These are phyloP conservation scores for Cebidichthys violaceus DNA, from an alignment of 2,113 vertebrate species.

Conservation along the genomic window DNA sequence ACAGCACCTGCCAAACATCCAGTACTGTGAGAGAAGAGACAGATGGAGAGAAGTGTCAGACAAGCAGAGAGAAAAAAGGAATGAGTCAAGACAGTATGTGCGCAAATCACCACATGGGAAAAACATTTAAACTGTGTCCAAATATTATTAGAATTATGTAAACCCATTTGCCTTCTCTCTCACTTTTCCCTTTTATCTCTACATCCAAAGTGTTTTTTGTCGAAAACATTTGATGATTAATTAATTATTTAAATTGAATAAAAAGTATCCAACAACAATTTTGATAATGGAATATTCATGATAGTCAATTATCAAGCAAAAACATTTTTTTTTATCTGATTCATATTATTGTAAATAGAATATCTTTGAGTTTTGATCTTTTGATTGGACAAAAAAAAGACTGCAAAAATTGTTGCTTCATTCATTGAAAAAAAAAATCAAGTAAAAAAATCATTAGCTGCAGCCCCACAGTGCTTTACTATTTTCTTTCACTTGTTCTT, in stretches of 20 bases:
- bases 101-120: neutral
- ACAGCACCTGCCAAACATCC: conserved; percentile 39
- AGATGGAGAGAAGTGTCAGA: conserved; percentile 8
- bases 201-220: neutral
- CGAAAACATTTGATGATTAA: neutral
- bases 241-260: too few relatives aligned
- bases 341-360: neutral
- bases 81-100: conserved; percentile 5
- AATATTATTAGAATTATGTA: neutral
- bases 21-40: conserved; percentile 1
- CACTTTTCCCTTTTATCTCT: neutral
- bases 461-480: neutral
- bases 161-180: neutral
- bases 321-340: neutral
- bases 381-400: neutral
- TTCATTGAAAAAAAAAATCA: too few relatives aligned
- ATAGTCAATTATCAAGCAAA: neutral
- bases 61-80: neutral
- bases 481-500: neutral
- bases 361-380: neutral
- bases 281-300: neutral
- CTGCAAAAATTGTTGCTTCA: neutral
- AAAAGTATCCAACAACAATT: neutral
- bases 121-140: neutral
- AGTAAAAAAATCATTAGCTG: neutral